A percentile compares a stretch with the other conserved stretches of the same genome.
These are phyloP conservation scores for Acanthisitta chloris DNA, from an alignment of 2,113 vertebrate genomes.

Conservation along the genomic window DNA sequence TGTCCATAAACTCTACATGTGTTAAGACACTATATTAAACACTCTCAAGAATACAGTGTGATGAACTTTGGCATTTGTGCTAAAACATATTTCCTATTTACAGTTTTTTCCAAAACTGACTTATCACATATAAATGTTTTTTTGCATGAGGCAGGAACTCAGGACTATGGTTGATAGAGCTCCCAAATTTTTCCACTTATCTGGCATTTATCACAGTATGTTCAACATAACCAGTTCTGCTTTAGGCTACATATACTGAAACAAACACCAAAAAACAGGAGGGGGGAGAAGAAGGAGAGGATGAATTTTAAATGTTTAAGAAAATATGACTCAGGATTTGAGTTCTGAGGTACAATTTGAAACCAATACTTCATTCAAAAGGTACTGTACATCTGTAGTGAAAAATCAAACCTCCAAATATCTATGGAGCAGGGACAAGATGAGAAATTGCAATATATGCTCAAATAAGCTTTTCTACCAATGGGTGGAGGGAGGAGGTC, in stretches of 20 bases:
- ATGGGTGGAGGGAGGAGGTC: accelerated
- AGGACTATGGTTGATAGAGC: not conserved
- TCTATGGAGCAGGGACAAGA: not conserved
- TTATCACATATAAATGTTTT: not conserved
- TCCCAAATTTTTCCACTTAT: not conserved
- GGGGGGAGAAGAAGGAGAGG: not conserved
- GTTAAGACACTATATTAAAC: not conserved
- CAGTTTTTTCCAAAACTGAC: not conserved
- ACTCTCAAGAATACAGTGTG: not conserved
- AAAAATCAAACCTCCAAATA: not conserved
- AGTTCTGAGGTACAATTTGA: not conserved
- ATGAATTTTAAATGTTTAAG: not conserved
- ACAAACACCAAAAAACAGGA: not conserved
- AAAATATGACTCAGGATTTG: not conserved
- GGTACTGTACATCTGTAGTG: not conserved
- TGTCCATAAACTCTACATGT: not conserved
- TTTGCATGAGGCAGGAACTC: not conserved
- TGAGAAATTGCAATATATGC: not conserved
- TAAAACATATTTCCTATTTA: not conserved
- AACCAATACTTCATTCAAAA: not conserved
- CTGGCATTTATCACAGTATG: not conserved
- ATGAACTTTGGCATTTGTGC: not conserved
- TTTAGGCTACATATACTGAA: not conserved
- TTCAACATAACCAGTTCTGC: not conserved
- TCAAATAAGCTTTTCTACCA: not conserved